phyloP scores from a whole-genome alignment of 1,140 invertebrate genomes.

The Ganaspis sp. region DNA sequence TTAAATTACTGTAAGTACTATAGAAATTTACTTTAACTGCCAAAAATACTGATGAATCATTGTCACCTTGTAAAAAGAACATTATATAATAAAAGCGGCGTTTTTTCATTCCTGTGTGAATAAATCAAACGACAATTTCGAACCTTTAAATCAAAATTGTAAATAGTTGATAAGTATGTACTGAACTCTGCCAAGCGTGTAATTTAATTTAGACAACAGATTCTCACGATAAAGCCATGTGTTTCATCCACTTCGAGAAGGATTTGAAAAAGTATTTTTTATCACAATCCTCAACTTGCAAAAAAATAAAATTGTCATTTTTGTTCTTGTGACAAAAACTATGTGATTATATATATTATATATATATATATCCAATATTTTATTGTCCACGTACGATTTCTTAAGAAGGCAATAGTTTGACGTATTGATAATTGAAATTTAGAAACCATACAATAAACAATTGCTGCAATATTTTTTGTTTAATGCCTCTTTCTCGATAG shows the following conservation, averaged over 20 bases:
- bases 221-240: background rate
- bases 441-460: no score
- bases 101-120: constrained; percentile 23
- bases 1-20: background rate
- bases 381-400: no score
- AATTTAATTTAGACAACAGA: constrained; percentile 36
- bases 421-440: no score
- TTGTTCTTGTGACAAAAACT: no score
- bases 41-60: background rate
- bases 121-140: constrained; percentile 53
- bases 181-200: constrained; percentile 50
- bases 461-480: background rate
- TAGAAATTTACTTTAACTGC: background rate
- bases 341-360: no score
- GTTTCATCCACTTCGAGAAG: background rate
- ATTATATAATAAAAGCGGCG: background rate
- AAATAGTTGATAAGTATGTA: constrained; percentile 62
- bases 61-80: background rate
- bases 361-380: no score
- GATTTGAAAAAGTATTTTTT: background rate
- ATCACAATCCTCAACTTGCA: background rate
- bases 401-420: no score
- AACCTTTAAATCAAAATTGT: constrained; percentile 60
- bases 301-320: background rate
- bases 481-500: background rate